Evolutionary conservation across 1,140 invertebrate genomes (phyloP).

Genomic region (Nebria ingens): DNA sequence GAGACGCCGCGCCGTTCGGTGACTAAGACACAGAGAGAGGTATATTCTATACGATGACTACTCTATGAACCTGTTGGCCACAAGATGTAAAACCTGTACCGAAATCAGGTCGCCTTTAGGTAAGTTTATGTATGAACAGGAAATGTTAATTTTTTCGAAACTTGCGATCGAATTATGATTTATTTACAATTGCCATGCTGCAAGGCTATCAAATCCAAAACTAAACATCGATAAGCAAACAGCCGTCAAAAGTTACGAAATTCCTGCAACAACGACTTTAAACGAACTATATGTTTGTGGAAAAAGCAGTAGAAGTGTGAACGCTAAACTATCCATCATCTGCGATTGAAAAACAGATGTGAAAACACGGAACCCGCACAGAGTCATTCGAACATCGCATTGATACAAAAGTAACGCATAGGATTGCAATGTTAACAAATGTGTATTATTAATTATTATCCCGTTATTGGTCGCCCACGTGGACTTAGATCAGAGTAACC

Average conservation of each 20-base stretch:
- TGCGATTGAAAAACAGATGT: neutral
- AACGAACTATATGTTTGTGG: neutral
- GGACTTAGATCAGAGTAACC: no score
- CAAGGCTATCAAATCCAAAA: no score
- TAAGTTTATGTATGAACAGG: neutral
- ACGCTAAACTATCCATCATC: neutral
- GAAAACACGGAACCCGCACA: neutral
- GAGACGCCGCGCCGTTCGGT: no score
- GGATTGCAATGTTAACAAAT: neutral
- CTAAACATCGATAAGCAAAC: no score
- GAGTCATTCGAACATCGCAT: no score
- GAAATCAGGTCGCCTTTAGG: neutral
- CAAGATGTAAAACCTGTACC: neutral
- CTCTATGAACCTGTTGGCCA: constrained; percentile 3
- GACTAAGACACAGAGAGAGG: neutral
- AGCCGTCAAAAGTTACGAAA: no score
- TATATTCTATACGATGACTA: no score
- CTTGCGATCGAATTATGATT: neutral
- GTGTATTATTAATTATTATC: neutral
- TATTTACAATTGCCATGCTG: neutral
- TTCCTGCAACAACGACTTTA: neutral
- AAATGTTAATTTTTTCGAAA: neutral
- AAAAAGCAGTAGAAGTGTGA: no score
- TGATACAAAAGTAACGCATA: no score
- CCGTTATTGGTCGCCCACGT: neutral